Percentiles rank a stretch among this genome's conserved stretches.
These are phyloP conservation scores for Nephotettix cincticeps DNA, from an alignment of 1,140 invertebrate genomes.

Conservation along the genomic window DNA sequence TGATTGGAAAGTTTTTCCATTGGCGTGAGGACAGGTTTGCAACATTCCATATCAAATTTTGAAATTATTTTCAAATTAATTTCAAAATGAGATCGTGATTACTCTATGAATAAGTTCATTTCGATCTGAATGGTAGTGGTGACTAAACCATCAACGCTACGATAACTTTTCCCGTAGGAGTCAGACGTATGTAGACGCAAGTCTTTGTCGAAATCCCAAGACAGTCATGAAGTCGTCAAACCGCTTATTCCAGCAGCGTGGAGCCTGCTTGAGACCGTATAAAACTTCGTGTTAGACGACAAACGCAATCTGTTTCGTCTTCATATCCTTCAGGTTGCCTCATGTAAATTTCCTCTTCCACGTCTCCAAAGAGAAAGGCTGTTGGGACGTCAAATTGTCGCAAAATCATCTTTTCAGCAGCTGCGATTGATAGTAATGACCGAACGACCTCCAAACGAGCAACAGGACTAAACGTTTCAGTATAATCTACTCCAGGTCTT, in stretches of 20 bases:
- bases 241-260: conserved; percentile 44
- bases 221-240: conserved; percentile 24
- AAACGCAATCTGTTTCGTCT: conserved; percentile 36
- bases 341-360: conserved; percentile 47
- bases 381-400: conserved; percentile 29
- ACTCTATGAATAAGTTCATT: no score
- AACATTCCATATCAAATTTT: no score
- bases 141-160: no score
- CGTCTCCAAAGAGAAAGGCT: conserved; percentile 39
- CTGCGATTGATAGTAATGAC: conserved; percentile 40
- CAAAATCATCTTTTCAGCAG: conserved; percentile 37
- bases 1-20: no score
- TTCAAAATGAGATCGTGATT: no score
- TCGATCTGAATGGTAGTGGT: no score
- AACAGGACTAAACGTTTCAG: conserved; percentile 44
- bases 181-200: no score
- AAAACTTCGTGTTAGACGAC: conserved; percentile 42
- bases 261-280: conserved; percentile 45
- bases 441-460: conserved; percentile 40
- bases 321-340: conserved; percentile 42
- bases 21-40: no score
- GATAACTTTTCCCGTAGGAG: no score
- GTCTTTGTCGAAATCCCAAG: no score
- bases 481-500: conserved; percentile 39
- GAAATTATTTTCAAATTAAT: no score